Evolutionary conservation across 2,888 invertebrate species (phyloP).

Genomic region (Troides aeacus): DNA sequence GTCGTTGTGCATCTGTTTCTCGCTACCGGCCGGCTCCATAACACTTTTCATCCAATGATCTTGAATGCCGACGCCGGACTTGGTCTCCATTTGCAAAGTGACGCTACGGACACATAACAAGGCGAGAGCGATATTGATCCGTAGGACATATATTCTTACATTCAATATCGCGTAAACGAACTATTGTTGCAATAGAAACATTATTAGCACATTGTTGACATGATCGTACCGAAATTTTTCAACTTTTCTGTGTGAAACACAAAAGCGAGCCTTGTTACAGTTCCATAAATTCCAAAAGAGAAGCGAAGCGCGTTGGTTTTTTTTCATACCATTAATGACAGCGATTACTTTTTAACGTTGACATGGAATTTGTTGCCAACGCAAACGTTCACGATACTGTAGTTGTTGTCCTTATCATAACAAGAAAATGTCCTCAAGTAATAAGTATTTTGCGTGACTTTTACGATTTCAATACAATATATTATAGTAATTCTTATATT

Average conservation of each 20-base stretch:
- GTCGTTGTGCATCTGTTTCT: constrained; percentile 59
- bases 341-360: constrained; percentile 63
- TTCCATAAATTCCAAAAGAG: constrained; percentile 80
- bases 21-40: constrained; percentile 72
- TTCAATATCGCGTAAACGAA: constrained; percentile 48
- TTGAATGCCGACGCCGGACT: constrained; percentile 61
- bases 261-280: constrained; percentile 79
- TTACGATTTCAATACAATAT: too few relatives aligned
- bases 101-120: constrained; percentile 58
- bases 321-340: constrained; percentile 74
- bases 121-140: constrained; percentile 64
- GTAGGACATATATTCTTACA: constrained; percentile 43
- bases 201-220: constrained; percentile 70
- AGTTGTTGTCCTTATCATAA: background rate
- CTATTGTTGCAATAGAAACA: constrained; percentile 44
- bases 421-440: too few relatives aligned
- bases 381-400: background rate
- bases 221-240: constrained; percentile 61
- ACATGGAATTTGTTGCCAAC: constrained; percentile 54
- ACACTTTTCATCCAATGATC: constrained; percentile 77
- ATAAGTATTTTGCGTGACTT: too few relatives aligned
- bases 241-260: constrained; percentile 65
- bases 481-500: too few relatives aligned
- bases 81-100: constrained; percentile 67
- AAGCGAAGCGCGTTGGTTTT: constrained; percentile 77